phyloP scores from a whole-genome alignment of 1,140 invertebrate species.

The Drosophila equinoxialis region DNA sequence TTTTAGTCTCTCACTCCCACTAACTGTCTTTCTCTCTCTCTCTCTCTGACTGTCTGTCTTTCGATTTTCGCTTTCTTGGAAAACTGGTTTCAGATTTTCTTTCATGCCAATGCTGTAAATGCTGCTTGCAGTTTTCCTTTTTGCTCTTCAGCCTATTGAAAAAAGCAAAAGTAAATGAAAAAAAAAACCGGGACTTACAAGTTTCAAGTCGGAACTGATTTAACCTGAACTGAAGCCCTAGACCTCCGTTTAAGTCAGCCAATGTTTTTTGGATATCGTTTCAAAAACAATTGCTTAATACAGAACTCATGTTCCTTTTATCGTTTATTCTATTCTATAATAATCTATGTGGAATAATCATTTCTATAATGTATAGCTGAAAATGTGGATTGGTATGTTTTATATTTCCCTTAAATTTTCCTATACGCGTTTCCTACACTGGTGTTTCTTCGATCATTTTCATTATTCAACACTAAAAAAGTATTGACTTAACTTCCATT shows the following conservation, averaged over 20 bases:
- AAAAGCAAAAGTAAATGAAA: neutral
- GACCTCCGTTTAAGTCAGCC: slow-evolving; percentile 36
- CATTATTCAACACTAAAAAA: no score
- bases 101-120: slow-evolving; percentile 46
- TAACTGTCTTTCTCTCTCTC: slow-evolving; percentile 11
- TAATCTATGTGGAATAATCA: no score
- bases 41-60: neutral
- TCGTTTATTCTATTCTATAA: no score
- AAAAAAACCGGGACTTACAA: slow-evolving; percentile 44
- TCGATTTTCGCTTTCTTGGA: slow-evolving; percentile 44
- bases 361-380: no score
- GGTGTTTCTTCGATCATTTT: no score
- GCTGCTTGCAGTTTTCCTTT: slow-evolving; percentile 26
- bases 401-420: no score
- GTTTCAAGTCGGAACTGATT: slow-evolving; percentile 18
- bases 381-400: no score
- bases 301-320: no score
- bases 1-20: neutral
- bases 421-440: no score
- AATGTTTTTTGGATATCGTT: neutral
- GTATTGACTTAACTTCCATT: no score
- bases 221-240: slow-evolving; percentile 39
- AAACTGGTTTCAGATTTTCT: slow-evolving; percentile 71
- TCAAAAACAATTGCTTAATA: neutral
- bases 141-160: neutral